Evolutionary conservation across 2,888 invertebrate genomes (phyloP), one percentile per base, ranked within the genome.

Genomic region (Nyleta sp.): DNA sequence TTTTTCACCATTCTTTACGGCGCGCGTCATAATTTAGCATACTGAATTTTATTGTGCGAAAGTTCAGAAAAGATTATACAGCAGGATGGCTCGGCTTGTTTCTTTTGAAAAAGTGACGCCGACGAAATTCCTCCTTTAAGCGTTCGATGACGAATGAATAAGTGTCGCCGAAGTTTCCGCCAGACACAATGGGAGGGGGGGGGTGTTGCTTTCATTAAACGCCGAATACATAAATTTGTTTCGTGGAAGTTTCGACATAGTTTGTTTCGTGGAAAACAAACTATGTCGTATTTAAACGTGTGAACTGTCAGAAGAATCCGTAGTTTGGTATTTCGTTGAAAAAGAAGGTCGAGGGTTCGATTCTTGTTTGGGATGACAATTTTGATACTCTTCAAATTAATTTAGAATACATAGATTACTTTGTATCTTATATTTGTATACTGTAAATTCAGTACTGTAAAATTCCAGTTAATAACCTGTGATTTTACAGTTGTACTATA

Each of bases 21-120:
- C 15, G 46, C 52, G 35, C 46, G 52, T 75, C 74, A 75, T 75
- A 67, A 74, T 67, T 74, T 74, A 74, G 74, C 74, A 67, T 74
- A 74, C 67, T 53, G 67, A 67, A 74, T 74, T 74, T 74, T 74
- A 74, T 68, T 67, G 60, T 52, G 52, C 57, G 31, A 44, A 74
- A 60, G 52, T 74, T 74, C 13, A 42, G 28, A 52, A 60, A 52
- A 55, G 65, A 73, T 65, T 73, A 52, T 38, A 50, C 42, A 38
- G 33, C 7, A 64, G 44, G 31, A 70, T 60, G 33, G 42, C 22
- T 42, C 18, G 17, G 20, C 17, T 48, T 68, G 40, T 52, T 59
- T 50, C 57, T 44, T 55, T 24, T 35, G 28, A 55, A 52, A 40
- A 38, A 52, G 33, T 24, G 48, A 48, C 59, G 31, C 13, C 13